Conservation (phyloP, 2,113 vertebrate species). For the Lepus americanus region DNA sequence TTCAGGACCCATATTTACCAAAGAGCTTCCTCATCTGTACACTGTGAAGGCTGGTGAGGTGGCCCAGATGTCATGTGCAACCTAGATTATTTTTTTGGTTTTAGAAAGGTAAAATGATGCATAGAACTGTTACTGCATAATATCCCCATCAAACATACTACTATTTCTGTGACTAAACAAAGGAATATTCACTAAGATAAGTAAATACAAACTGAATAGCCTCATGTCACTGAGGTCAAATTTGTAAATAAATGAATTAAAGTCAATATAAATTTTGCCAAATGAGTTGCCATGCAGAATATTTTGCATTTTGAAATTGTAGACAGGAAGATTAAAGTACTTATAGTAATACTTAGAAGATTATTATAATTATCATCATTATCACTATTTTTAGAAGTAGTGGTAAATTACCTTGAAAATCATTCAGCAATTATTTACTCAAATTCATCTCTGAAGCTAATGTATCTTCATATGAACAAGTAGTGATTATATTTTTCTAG, state of each 20-base stretch:
- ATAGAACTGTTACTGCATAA: not conserved
- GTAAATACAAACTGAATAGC: not conserved
- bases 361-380: not conserved
- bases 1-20: not conserved
- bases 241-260: not conserved
- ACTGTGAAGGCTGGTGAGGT: not conserved
- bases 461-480: conserved; percentile 2
- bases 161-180: not conserved
- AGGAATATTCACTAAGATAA: not conserved
- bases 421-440: conserved; percentile 3
- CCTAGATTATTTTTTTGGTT: not conserved
- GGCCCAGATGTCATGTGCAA: not conserved
- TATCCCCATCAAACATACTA: not conserved
- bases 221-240: not conserved
- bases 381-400: not conserved
- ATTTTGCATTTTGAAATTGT: not conserved
- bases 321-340: not conserved
- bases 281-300: conserved; percentile 8
- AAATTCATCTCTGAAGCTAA: conserved; percentile 40
- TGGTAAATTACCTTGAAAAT: not conserved
- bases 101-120: not conserved
- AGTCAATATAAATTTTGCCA: not conserved
- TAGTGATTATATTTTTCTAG: not conserved
- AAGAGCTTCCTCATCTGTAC: not conserved
- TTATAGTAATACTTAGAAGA: not conserved